Percentiles rank a stretch among this genome's conserved stretches.
These are phyloP conservation scores for Cryptoblepharus egeriae DNA, from an alignment of 2,797 vertebrate species.

Conservation along the genomic window DNA sequence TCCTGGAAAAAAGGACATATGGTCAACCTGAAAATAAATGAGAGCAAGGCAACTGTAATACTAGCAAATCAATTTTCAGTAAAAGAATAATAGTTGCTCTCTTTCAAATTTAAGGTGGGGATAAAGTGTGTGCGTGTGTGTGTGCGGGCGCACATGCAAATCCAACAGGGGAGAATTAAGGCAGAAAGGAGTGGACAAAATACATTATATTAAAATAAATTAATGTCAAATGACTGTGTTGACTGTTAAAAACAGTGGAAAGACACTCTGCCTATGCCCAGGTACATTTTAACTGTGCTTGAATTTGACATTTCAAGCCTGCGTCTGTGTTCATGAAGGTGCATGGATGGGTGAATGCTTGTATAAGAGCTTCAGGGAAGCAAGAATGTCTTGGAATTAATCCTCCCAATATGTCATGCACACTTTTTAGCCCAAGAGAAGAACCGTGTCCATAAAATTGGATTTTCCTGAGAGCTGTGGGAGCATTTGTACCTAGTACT, in stretches of 20 bases:
- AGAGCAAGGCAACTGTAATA: no score
- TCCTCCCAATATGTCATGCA: neutral
- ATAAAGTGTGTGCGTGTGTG: no score
- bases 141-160: no score
- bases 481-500: neutral
- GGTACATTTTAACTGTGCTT: neutral
- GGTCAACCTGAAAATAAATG: no score
- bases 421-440: neutral
- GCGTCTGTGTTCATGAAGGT: neutral
- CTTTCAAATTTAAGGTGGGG: no score
- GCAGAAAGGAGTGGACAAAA: no score
- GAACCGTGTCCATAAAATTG: slow-evolving; percentile 29
- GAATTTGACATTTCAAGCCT: neutral
- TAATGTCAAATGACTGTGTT: neutral
- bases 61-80: no score
- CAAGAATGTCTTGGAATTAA: neutral
- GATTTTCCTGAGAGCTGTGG: slow-evolving; percentile 3
- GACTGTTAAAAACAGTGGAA: neutral
- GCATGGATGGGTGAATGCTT: neutral
- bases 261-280: neutral
- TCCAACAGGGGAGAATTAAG: no score
- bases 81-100: no score
- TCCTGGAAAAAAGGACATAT: no score
- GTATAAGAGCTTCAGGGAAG: neutral
- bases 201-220: no score